Evolutionary conservation across 2,797 vertebrate genomes (phyloP), one percentile per base, ranked within the genome.

Genomic region (Aulostomus chinensis): DNA sequence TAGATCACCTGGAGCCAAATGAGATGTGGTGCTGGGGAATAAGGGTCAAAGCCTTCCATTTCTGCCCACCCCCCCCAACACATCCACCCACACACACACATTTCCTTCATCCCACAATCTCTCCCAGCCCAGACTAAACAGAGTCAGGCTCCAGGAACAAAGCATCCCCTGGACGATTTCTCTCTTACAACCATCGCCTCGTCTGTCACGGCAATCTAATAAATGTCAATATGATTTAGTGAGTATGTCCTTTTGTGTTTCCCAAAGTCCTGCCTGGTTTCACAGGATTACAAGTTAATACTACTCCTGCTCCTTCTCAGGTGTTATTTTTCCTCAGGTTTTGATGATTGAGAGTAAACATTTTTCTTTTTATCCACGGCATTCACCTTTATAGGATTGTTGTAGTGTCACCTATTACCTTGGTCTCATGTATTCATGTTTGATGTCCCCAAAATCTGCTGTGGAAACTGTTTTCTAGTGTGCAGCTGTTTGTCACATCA

Each of bases 1-100:
- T 74, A 66, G 73, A 88, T 86, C 81, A 86, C 80, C 76, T 62
- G 48, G 39, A 84, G 74, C 77, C 69, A 82, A 88, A 87, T 87
- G 57, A 86, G 80, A 83, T 76, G 77, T 83, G 76, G 64, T 76
- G 63, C 66, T 53, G 63, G 75, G 56, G 80, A 85, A 80, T 77
- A 66, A 68, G 78, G 85, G 79, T 88, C 71, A 73, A 36, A 55
- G 57, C 76, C 48, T 48, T 76, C 64, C 39, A 32, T 81, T 63
- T 71, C 37, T 51, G 22, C 35, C 16, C 22, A n/a, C 18, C 9
- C 11, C 24, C 9, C 9, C 10, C 9, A 9, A 7, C 29, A 31
- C 29, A 31, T 28, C 12, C 25, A 35, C 38, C n/a, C 9, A 7
- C 16, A 2, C 37, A 5, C 9, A 32, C 31, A 32, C 9, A 9